Conservation (phyloP, 1,140 invertebrate species). For the Anastrepha ludens region DNA sequence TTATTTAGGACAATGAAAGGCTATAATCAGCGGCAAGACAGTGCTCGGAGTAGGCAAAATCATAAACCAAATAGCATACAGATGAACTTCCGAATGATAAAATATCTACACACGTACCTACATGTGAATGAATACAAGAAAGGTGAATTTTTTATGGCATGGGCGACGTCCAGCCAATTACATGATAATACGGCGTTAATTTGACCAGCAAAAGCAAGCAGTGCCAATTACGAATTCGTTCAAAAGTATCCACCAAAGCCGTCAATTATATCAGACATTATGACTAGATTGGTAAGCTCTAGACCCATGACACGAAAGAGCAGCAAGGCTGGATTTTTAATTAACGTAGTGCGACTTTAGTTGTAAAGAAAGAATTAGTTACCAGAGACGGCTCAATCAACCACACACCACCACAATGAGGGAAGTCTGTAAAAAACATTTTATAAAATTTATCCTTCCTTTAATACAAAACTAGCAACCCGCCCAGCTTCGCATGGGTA, state of each 20-base stretch:
- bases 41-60: not conserved
- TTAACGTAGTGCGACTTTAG: too few species aligned
- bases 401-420: not conserved
- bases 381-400: not conserved
- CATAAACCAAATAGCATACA: not conserved
- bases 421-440: too few species aligned
- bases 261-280: not conserved
- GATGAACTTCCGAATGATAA: not conserved
- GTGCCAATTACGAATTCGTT: conserved; percentile 36
- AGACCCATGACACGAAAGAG: not conserved
- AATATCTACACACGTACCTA: too few species aligned
- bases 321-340: not conserved
- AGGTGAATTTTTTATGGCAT: not conserved
- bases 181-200: conserved; percentile 5
- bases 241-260: not conserved
- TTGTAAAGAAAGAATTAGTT: not conserved
- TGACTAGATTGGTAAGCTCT: not conserved
- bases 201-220: conserved; percentile 2
- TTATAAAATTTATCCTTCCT: too few species aligned
- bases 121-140: too few species aligned
- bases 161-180: conserved; percentile 19
- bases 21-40: conserved; percentile 15
- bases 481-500: too few species aligned
- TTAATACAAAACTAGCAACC: too few species aligned
- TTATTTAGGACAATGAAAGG: not conserved